Percentiles rank a stretch among this genome's conserved stretches.
Conservation (phyloP, 2,888 invertebrate genomes). For the Lasius fuliginosus region DNA sequence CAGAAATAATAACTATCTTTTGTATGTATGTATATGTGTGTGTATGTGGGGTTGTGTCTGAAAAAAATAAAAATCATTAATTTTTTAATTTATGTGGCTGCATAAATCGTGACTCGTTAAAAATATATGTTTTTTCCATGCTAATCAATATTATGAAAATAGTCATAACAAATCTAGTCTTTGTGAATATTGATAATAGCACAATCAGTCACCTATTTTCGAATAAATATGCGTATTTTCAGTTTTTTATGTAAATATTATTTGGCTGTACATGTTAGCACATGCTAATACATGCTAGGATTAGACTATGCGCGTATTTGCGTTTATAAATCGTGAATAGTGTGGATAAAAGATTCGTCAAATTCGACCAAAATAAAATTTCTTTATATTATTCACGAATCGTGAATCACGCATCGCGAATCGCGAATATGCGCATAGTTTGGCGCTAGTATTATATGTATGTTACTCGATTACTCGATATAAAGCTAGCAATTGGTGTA, state of each 20-base stretch:
- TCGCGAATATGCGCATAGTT: not conserved
- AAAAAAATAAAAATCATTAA: no score
- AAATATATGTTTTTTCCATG: constrained; percentile 16
- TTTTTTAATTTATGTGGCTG: constrained; percentile 55
- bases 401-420: not conserved
- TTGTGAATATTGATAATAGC: no score
- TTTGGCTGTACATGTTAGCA: no score
- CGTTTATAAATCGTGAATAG: not conserved
- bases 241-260: not conserved
- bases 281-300: no score
- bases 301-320: no score
- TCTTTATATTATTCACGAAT: not conserved
- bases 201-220: no score
- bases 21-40: no score
- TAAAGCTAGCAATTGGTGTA: not conserved
- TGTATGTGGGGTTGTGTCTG: no score
- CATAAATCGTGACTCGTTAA: constrained; percentile 51
- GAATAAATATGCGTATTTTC: not conserved
- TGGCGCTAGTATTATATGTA: not conserved
- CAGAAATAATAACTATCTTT: no score
- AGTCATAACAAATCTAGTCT: no score
- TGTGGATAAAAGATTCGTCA: not conserved
- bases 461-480: not conserved
- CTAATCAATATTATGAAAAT: no score
- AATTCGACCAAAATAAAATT: not conserved